phyloP scores from a whole-genome alignment of 2,113 vertebrate species.

The Dicrurus megarhynchus region DNA sequence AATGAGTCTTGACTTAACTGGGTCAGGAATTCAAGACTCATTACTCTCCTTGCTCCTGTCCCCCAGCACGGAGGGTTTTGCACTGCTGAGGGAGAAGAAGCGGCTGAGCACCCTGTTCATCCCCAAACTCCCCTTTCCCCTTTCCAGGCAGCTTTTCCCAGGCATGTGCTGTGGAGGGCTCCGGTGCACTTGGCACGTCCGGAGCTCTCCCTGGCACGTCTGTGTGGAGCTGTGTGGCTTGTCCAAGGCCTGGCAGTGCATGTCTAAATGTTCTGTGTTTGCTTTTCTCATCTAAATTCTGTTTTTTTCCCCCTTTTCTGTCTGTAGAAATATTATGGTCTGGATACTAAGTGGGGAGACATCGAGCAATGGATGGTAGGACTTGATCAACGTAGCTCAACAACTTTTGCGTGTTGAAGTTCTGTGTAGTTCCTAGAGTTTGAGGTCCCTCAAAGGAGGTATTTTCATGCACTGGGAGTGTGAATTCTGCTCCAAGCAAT shows the following conservation, averaged over 20 bases:
- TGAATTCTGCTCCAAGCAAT: not conserved
- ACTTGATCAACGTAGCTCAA: slow-evolving; percentile 8
- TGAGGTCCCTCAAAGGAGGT: not conserved
- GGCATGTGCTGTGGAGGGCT: fast-evolving
- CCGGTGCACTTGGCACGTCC: fast-evolving
- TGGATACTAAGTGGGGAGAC: slow-evolving; percentile 92
- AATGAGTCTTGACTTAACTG: slow-evolving; percentile 46
- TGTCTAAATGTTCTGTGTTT: not conserved
- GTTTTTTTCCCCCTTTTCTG: slow-evolving; percentile 54
- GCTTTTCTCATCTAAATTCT: slow-evolving; percentile 49
- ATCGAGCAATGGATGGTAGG: slow-evolving; percentile 99
- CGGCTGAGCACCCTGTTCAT: fast-evolving
- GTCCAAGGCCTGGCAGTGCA: not conserved
- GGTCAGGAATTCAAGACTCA: slow-evolving; percentile 36
- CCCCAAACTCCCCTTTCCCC: not conserved
- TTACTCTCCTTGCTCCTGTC: not conserved
- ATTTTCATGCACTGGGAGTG: not conserved
- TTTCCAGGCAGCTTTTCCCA: not conserved
- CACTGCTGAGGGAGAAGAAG: not conserved
- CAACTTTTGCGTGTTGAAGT: not conserved
- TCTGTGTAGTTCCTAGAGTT: not conserved
- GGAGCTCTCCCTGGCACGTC: not conserved
- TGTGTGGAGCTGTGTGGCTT: not conserved
- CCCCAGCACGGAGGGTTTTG: not conserved
- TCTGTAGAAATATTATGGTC: slow-evolving; percentile 92